These are phyloP conservation scores for Sarcoramphus papa DNA, from an alignment of 2,797 vertebrate genomes.

Conservation along the genomic window DNA sequence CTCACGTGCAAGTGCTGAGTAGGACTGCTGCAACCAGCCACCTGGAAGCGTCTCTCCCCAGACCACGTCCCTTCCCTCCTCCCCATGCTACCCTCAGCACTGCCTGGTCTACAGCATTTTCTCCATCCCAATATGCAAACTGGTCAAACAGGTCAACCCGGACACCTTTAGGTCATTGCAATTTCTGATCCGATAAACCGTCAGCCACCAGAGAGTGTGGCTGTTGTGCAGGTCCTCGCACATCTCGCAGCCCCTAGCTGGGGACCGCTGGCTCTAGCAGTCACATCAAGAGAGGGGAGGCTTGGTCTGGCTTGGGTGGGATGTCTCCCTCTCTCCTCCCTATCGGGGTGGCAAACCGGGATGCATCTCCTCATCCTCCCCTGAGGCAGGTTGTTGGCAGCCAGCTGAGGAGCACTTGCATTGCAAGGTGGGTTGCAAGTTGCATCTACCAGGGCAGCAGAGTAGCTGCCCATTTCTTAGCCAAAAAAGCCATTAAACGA, in stretches of 20 bases:
- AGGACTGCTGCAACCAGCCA: neutral
- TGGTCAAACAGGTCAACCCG: neutral
- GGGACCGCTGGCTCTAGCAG: neutral
- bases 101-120: neutral
- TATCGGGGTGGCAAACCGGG: neutral
- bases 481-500: neutral
- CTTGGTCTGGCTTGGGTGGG: neutral
- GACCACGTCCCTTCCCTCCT: neutral
- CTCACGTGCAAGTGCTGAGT: rapidly evolving
- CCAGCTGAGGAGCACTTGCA: neutral
- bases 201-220: rapidly evolving
- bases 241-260: neutral
- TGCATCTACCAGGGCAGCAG: neutral
- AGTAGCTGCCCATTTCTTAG: neutral
- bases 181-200: neutral
- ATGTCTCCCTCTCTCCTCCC: neutral
- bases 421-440: neutral
- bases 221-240: rapidly evolving
- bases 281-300: neutral
- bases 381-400: neutral
- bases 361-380: neutral
- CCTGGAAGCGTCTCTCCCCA: neutral
- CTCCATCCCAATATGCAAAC: neutral
- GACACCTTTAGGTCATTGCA: rapidly evolving
- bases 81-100: neutral